These are phyloP conservation scores for Oscheius sp. DNA, from an alignment of 2,888 invertebrate genomes.

Conservation along the genomic window DNA sequence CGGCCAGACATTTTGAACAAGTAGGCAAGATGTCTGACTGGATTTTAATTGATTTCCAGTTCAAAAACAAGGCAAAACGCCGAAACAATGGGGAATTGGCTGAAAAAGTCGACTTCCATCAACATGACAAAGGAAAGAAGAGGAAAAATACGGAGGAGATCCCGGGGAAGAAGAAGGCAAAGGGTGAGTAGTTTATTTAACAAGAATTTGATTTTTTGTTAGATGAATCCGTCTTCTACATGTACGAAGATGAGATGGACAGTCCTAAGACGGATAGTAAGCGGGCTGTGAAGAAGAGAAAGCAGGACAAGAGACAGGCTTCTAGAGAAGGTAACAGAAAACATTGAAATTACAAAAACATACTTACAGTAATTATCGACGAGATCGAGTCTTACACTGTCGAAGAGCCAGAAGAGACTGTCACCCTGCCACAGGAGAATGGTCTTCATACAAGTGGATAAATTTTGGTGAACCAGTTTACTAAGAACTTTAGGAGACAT, in stretches of 20 bases:
- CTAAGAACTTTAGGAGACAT: slow-evolving; percentile 31
- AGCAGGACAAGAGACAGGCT: neutral
- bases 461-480: neutral
- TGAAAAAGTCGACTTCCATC: slow-evolving; percentile 17
- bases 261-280: neutral
- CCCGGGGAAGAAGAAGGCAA: neutral
- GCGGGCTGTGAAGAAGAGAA: neutral
- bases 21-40: neutral
- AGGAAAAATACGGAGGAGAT: neutral
- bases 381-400: slow-evolving; percentile 29
- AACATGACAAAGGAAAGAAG: neutral
- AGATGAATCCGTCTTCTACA: neutral
- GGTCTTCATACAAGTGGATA: neutral
- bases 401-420: slow-evolving; percentile 38
- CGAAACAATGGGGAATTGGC: slow-evolving; percentile 39
- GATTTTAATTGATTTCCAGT: neutral
- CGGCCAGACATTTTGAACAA: slow-evolving; percentile 31
- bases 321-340: neutral
- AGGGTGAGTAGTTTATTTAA: neutral
- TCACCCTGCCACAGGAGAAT: neutral
- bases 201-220: neutral
- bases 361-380: neutral
- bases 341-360: neutral
- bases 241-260: neutral
- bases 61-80: slow-evolving; percentile 36